A percentile compares a stretch with the other conserved stretches of the same genome.
Conservation (phyloP, 2,888 invertebrate species). For the Gymnocheta viridis region DNA sequence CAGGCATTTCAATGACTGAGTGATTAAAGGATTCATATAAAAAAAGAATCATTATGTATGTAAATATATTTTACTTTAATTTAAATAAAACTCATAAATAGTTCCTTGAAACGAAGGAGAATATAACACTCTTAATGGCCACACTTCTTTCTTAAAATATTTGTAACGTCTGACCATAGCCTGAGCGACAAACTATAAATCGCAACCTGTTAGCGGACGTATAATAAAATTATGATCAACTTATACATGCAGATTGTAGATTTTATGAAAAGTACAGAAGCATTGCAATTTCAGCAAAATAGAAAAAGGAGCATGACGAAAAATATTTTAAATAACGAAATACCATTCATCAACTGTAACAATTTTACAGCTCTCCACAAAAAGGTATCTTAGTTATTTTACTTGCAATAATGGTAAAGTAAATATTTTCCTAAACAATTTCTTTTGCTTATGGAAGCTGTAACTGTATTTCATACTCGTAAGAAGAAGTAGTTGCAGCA, state of each 20-base stretch:
- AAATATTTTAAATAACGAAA: slow-evolving; percentile 65
- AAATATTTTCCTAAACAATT: slow-evolving; percentile 70
- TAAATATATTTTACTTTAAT: too few relatives aligned
- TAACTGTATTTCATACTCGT: neutral
- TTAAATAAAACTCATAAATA: too few relatives aligned
- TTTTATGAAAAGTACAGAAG: neutral
- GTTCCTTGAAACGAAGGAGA: too few relatives aligned
- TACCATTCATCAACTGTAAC: slow-evolving; percentile 62
- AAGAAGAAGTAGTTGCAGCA: neutral
- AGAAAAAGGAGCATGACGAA: slow-evolving; percentile 31
- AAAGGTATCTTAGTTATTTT: slow-evolving; percentile 68
- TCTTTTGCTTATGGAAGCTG: slow-evolving; percentile 57
- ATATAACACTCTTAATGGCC: too few relatives aligned
- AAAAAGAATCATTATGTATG: too few relatives aligned
- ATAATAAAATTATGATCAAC: neutral
- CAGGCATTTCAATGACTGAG: too few relatives aligned
- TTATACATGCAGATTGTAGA: neutral
- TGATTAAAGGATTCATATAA: too few relatives aligned
- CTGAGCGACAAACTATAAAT: too few relatives aligned
- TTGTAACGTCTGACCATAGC: too few relatives aligned
- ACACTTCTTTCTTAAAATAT: too few relatives aligned
- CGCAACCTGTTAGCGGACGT: too few relatives aligned
- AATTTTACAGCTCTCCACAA: slow-evolving; percentile 62
- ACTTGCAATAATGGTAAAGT: slow-evolving; percentile 64
- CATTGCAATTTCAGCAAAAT: neutral